Base-by-base conservation (phyloP, 1,140 invertebrate species). In the Nixonia krombeini region DNA sequence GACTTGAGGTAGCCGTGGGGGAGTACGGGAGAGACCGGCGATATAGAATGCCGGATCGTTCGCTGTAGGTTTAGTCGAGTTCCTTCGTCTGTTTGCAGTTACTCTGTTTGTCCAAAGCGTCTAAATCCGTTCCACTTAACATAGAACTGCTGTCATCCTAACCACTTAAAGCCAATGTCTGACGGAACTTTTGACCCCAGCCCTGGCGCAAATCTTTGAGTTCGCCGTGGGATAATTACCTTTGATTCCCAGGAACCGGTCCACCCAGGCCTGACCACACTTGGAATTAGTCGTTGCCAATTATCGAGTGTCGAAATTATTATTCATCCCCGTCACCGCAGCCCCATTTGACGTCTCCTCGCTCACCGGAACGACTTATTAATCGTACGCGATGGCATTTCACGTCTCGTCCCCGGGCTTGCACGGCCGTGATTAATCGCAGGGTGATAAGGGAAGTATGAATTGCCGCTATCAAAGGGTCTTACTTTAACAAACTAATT, bases 101-200 rank as follows among this genome's bases (percentile, higher is more conserved):
- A 28, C 57, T 52, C 37, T 74, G 58, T 74, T 74, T 73, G 59
- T 47, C 33, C 42, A 50, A 37, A 26, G 38, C 35, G 44, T 45
- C 44, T 61, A 58, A 67, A 70, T 66, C 58, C 57, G 41, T 49
- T 28, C 57, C 68, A 70, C 67, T 73, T 70, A 70, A 62, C 55
- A 56, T 57, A 49, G 29, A 59, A 47, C 51, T 47, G 10, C 21
- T 45, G 21, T 40, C 21, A 18, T 41, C 16, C 35, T 41, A 21
- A 42, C 55, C 44, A 40, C 38, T 44, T 44, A 44, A 38, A 25
- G 38, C 41, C 45, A 37, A 52, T 52, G 45, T 29, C 49, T 41
- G 12, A 12, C 2, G 17, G 26, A 52, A 52, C 37, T 52, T 52
- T 52, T 42, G 37, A 50, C 40, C 8, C 8, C 25, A 50, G 21